These are phyloP conservation scores for Zoanthus sociatus DNA, from an alignment of 92 coral and sea anemone genomes.

Conservation along the genomic window DNA sequence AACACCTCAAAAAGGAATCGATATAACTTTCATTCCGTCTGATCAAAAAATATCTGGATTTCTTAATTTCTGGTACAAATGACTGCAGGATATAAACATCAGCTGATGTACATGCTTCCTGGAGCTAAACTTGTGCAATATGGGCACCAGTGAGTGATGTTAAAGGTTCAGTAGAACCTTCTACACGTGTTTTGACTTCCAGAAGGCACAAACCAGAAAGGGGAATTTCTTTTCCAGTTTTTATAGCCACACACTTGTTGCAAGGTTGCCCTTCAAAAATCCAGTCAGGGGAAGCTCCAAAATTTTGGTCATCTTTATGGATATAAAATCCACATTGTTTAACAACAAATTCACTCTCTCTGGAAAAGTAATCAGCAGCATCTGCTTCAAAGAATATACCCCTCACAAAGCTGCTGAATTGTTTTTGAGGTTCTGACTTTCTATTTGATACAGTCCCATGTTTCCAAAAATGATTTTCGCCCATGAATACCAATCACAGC, in stretches of 20 bases:
- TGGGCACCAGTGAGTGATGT: slow-evolving; percentile 61
- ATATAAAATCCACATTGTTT: slow-evolving; percentile 30
- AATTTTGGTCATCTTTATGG: slow-evolving; percentile 34
- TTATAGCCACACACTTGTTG: slow-evolving; percentile 30
- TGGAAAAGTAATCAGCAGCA: slow-evolving; percentile 51
- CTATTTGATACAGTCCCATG: slow-evolving; percentile 51
- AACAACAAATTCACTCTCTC: slow-evolving; percentile 46
- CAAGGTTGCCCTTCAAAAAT: slow-evolving; percentile 35
- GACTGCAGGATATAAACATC: slow-evolving; percentile 46
- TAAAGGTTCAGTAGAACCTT: slow-evolving; percentile 51
- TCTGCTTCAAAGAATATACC: slow-evolving; percentile 47
- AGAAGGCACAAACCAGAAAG: slow-evolving; percentile 54
- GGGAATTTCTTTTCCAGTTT: slow-evolving; percentile 42
- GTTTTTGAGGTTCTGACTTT: slow-evolving; percentile 47
- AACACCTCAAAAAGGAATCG: slow-evolving; percentile 29
- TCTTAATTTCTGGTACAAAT: slow-evolving; percentile 58
- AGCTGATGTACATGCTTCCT: slow-evolving; percentile 45
- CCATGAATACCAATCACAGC: slow-evolving; percentile 58
- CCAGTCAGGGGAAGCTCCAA: slow-evolving; percentile 41
- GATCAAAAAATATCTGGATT: slow-evolving; percentile 52
- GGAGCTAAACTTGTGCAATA: slow-evolving; percentile 55
- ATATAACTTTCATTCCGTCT: slow-evolving; percentile 40
- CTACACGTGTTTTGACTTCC: slow-evolving; percentile 53
- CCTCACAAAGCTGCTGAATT: slow-evolving; percentile 56
- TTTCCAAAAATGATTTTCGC: slow-evolving; percentile 32